phyloP scores from a whole-genome alignment of 2,113 vertebrate species.

The Gopherus evgoodei region DNA sequence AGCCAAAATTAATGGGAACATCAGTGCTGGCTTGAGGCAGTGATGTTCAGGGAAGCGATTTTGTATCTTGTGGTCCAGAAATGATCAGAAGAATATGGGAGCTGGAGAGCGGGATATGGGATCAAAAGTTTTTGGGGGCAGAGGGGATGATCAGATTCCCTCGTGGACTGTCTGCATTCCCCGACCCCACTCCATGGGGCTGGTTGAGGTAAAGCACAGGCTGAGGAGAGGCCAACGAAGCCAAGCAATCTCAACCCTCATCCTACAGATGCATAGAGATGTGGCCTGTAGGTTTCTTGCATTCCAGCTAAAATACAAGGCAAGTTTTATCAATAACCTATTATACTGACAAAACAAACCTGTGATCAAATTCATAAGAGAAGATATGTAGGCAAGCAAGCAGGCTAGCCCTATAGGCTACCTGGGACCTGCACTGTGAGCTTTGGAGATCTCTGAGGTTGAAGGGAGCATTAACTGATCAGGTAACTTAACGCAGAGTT shows the following conservation, averaged over 20 bases:
- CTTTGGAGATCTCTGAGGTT: not conserved
- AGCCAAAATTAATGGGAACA: not conserved
- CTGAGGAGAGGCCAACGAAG: not conserved
- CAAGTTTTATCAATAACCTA: no score
- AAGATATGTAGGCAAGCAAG: no score
- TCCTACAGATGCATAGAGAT: not conserved
- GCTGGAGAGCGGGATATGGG: not conserved
- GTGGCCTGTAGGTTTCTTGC: no score
- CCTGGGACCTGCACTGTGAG: not conserved
- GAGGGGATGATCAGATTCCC: not conserved
- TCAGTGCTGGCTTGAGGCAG: no score
- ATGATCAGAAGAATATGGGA: not conserved
- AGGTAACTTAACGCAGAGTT: not conserved
- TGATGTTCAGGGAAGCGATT: not conserved
- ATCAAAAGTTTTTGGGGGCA: not conserved
- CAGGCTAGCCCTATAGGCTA: no score
- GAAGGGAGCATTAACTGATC: not conserved
- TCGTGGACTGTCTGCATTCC: not conserved
- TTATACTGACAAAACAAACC: no score
- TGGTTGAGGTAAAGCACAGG: not conserved
- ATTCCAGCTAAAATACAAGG: no score
- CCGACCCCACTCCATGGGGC: not conserved
- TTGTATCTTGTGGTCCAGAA: accelerated
- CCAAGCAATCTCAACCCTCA: not conserved
- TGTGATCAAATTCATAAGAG: no score